Percentiles rank a stretch among this genome's conserved stretches.
These are phyloP conservation scores for Nycticryphes semicollaris DNA, from an alignment of 2,113 vertebrate genomes.

Conservation along the genomic window DNA sequence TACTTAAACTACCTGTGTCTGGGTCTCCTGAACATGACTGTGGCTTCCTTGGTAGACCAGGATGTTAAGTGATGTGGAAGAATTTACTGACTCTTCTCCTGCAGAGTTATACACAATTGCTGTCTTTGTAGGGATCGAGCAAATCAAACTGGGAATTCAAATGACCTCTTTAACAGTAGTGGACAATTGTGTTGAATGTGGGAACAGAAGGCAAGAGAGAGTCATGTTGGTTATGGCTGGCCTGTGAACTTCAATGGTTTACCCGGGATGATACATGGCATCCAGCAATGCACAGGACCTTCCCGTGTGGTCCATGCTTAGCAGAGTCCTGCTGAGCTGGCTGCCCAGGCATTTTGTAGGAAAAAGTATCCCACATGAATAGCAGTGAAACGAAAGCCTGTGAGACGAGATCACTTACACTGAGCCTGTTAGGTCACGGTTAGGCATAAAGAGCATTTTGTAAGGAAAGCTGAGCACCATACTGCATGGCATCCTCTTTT, in stretches of 20 bases:
- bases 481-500: background rate
- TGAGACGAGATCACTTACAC: background rate
- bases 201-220: background rate
- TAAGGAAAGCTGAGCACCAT: background rate
- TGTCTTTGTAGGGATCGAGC: background rate
- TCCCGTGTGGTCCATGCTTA: background rate
- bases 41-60: background rate
- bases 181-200: background rate
- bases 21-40: rapidly evolving
- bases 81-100: background rate
- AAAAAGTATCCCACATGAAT: background rate
- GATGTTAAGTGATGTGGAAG: background rate
- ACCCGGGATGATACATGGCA: rapidly evolving
- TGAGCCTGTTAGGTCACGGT: background rate
- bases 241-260: rapidly evolving
- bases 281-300: background rate
- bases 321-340: background rate
- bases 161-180: background rate
- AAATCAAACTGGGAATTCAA: background rate
- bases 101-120: background rate
- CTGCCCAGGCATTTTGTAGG: background rate
- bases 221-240: background rate
- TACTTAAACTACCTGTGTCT: background rate
- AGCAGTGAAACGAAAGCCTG: background rate
- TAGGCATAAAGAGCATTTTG: background rate